Base-by-base conservation (phyloP, 2,797 vertebrate genomes). In the Masticophis lateralis region DNA sequence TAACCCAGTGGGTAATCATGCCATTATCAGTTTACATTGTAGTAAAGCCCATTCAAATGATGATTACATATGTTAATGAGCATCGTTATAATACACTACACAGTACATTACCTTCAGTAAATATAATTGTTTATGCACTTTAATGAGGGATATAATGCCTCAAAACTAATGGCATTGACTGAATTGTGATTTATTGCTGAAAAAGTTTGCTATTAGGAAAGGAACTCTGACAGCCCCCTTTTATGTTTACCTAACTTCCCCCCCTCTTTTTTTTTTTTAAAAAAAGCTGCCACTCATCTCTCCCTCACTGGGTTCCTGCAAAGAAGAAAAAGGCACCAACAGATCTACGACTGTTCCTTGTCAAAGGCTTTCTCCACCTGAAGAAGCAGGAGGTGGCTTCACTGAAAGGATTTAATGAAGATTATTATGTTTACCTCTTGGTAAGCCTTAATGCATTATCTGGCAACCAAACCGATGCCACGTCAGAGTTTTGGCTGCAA, bases 61-160 rank as follows among this genome's bases (percentile, higher is more conserved):
- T 98, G 98, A 98, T 98, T 98, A 98, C 97, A 98, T 98, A 98
- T 98, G 98, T 98, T 98, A 98, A 99, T 99, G 98, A 97, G 92
- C 97, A 98, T 98, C 97, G 97, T 99, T 99, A 99, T 99, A 99
- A 99, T 98, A 98, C 98, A 98, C 97, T 98, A 98, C 98, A 98
- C 98, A 98, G 97, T 98, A 98, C 98, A 99, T 99, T 99, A 99
- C 98, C 98, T 98, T 98, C 98, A 97, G 98, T 98, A 98, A 98
- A 98, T 98, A 97, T 98, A 98, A 99, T 98, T 98, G 99, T 99
- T 98, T 98, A 98, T 98, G 97, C 96, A 97, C 98, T 98, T 98
- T 99, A 99, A 99, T 98, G 98, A 99, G 98, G 98, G 98, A 98
- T 98, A 97, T 98, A 98, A 98, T 98, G 98, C 98, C 98, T 97